Percentiles rank a stretch among this genome's conserved stretches.
Conservation (phyloP, 2,113 vertebrate species). For the Hyaena hyaena region DNA sequence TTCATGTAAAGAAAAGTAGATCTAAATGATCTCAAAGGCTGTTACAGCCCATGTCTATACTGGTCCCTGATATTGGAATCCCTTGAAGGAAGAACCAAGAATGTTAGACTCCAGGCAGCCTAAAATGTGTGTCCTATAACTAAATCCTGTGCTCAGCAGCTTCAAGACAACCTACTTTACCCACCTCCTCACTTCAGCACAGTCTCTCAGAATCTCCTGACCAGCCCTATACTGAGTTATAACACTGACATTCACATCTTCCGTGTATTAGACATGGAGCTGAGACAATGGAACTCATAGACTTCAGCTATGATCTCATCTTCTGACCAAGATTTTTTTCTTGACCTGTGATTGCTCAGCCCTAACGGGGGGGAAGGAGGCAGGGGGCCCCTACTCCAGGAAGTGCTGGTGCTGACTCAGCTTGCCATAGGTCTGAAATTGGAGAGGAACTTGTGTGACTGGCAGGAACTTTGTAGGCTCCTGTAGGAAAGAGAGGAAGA, state of each 20-base stretch:
- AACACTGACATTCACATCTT: neutral
- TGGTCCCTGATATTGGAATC: neutral
- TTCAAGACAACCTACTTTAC: neutral
- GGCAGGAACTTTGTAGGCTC: neutral
- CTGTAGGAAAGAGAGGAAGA: slow-evolving; percentile 3
- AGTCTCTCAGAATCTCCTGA: neutral
- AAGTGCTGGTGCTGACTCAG: slow-evolving; percentile 42
- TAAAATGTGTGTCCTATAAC: neutral
- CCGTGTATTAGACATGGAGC: neutral
- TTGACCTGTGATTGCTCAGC: slow-evolving; percentile 36
- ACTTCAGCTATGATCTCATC: slow-evolving; percentile 46
- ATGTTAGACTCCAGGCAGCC: neutral
- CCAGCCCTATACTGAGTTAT: neutral
- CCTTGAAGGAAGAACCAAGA: neutral
- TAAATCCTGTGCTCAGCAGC: neutral
- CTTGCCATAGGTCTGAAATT: neutral
- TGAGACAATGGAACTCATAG: slow-evolving; percentile 21
- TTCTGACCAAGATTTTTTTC: slow-evolving; percentile 50
- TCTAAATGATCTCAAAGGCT: neutral
- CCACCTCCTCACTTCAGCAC: neutral
- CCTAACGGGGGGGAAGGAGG: neutral
- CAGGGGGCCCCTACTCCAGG: neutral
- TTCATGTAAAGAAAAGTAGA: neutral
- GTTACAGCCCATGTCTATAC: neutral
- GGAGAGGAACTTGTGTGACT: neutral